A percentile compares a stretch with the other conserved stretches of the same genome.
phyloP scores from a whole-genome alignment of 1,140 invertebrate species.

The Zophobas atratus region DNA sequence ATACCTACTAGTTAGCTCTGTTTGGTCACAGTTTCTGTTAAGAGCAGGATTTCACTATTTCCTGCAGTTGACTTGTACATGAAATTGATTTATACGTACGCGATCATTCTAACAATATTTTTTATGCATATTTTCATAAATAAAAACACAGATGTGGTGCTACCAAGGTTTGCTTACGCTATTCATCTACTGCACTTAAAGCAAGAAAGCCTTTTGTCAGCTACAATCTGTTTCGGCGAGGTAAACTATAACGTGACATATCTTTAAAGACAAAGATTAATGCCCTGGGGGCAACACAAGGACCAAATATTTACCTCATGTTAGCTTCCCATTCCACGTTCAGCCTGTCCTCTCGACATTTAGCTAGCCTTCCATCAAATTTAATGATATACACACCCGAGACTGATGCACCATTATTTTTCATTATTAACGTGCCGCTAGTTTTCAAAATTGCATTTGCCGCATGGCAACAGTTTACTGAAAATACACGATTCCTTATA shows the following conservation, averaged over 20 bases:
- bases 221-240: constrained; percentile 5
- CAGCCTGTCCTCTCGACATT: constrained; percentile 52
- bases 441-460: constrained; percentile 61
- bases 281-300: constrained; percentile 57
- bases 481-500: constrained; percentile 23
- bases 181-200: no score
- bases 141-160: no score
- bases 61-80: no score
- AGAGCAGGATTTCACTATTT: no score
- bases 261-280: constrained; percentile 61
- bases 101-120: no score
- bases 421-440: constrained; percentile 67
- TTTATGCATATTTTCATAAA: no score
- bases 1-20: no score
- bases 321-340: constrained; percentile 28
- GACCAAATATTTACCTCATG: constrained; percentile 58
- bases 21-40: no score
- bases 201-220: neutral
- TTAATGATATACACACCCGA: constrained; percentile 66
- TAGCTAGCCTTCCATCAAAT: constrained; percentile 65
- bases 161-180: no score
- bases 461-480: constrained; percentile 33
- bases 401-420: constrained; percentile 68
- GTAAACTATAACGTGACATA: constrained; percentile 47
- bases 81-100: no score